These are phyloP conservation scores for Myanophis thanlyinensis DNA, from an alignment of 2,113 vertebrate genomes.

Conservation along the genomic window DNA sequence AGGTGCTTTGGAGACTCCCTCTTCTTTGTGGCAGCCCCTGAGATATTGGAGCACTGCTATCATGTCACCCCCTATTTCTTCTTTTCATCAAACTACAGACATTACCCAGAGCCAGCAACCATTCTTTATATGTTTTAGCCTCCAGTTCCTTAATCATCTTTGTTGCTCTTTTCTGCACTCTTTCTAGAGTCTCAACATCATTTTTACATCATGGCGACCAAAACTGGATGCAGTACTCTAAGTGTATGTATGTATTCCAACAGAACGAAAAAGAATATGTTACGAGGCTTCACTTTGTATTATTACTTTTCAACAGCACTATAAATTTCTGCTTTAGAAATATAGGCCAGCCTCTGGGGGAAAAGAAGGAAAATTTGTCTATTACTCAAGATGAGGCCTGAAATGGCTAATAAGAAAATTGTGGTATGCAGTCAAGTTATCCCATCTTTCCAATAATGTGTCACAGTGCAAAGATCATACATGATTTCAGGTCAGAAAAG, in stretches of 20 bases:
- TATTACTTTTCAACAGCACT: conserved; percentile 27
- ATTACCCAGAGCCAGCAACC: too few relatives aligned
- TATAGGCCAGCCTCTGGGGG: not conserved
- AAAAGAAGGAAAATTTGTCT: not conserved
- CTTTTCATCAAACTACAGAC: too few relatives aligned
- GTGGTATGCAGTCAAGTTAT: not conserved
- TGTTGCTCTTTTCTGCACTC: too few relatives aligned
- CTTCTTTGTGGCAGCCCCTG: too few relatives aligned
- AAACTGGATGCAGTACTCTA: too few relatives aligned
- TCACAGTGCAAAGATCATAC: conserved; percentile 29
- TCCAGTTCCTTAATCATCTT: too few relatives aligned
- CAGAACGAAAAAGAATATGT: not conserved
- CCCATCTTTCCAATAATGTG: conserved; percentile 8
- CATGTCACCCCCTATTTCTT: too few relatives aligned
- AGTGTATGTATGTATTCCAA: fast-evolving
- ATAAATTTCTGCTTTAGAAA: not conserved
- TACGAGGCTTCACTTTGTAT: fast-evolving
- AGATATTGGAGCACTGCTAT: too few relatives aligned
- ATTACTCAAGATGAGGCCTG: not conserved
- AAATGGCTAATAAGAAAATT: conserved; percentile 37
- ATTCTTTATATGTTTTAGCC: too few relatives aligned
- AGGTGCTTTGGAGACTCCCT: too few relatives aligned
- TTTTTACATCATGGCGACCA: too few relatives aligned
- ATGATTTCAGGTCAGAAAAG: conserved; percentile 24
- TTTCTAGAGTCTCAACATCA: too few relatives aligned